Evolutionary conservation across 2,888 invertebrate species (phyloP).

Genomic region (Pammene aurita): DNA sequence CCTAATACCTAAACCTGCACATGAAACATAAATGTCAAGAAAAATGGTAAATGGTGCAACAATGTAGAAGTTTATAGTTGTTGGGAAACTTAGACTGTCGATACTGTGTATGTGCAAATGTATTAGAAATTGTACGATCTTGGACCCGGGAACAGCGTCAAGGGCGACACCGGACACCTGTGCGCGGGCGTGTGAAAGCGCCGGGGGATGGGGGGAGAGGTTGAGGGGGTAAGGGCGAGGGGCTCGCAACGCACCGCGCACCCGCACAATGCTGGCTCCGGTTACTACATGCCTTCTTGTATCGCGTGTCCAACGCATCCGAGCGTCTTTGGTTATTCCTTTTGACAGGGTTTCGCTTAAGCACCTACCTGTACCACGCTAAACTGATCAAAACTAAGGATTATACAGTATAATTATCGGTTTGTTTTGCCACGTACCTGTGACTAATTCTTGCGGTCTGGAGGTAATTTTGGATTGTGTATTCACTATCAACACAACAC

Average conservation of each 20-base stretch:
- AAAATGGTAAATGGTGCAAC: too few species aligned
- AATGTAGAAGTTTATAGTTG: too few species aligned
- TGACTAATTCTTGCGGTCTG: too few species aligned
- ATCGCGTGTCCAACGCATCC: conserved; percentile 68
- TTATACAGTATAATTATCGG: conserved; percentile 2
- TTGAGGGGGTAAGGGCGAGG: conserved; percentile 47
- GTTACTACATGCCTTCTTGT: conserved; percentile 78
- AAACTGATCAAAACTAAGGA: conserved; percentile 56
- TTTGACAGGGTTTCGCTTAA: conserved; percentile 72
- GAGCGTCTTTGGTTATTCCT: conserved; percentile 67
- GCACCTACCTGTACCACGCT: conserved; percentile 52
- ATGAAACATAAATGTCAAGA: too few species aligned
- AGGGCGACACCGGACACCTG: conserved; percentile 82
- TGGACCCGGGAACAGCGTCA: conserved; percentile 72
- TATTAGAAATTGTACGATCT: conserved; percentile 56
- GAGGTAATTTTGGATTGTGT: too few species aligned
- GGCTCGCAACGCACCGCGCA: conserved; percentile 77
- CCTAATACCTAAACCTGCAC: too few species aligned
- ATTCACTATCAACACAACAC: too few species aligned
- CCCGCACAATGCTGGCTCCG: conserved; percentile 80
- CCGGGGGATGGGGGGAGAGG: conserved; percentile 48
- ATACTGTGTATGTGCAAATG: too few species aligned
- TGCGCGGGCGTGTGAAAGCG: conserved; percentile 80
- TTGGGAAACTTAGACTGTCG: too few species aligned
- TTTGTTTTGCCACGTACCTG: not conserved